Conservation (phyloP, 2,113 vertebrate species). For the Salvelinus alpinus region DNA sequence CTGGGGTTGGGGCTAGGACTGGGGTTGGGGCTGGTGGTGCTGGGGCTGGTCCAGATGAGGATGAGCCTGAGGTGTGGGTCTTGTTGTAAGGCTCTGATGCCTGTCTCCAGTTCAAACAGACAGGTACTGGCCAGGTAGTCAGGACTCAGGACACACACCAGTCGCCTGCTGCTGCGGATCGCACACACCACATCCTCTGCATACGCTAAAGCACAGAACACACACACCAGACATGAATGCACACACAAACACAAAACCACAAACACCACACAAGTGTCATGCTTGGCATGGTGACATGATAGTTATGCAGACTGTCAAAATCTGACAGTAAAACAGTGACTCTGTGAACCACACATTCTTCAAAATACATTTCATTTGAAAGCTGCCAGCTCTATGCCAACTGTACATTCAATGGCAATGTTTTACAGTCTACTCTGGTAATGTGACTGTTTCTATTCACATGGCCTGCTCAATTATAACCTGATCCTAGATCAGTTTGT, state of each 20-base stretch:
- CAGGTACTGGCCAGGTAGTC: conserved; percentile 73
- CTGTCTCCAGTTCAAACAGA: conserved; percentile 85
- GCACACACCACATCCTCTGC: conserved; percentile 80
- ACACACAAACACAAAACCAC: not conserved
- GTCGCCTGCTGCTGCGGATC: conserved; percentile 80
- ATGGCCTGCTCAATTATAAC: too few relatives aligned
- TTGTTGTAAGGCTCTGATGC: conserved; percentile 67
- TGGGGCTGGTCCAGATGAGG: conserved; percentile 55
- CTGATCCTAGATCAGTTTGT: too few relatives aligned
- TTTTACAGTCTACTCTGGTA: too few relatives aligned
- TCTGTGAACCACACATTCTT: too few relatives aligned
- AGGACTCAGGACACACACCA: conserved; percentile 82
- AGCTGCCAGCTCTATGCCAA: too few relatives aligned
- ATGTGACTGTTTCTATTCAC: too few relatives aligned
- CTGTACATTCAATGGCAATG: too few relatives aligned
- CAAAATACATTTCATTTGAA: too few relatives aligned
- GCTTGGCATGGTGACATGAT: too few relatives aligned
- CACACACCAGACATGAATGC: not conserved
- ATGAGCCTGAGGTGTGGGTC: conserved; percentile 75
- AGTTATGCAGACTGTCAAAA: too few relatives aligned
- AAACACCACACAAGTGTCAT: not conserved
- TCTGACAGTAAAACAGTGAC: too few relatives aligned
- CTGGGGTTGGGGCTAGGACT: not conserved
- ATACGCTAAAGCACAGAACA: conserved; percentile 72
- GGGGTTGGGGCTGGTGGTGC: not conserved